phyloP scores from a whole-genome alignment of 2,797 vertebrate genomes.

The Alauda arvensis region DNA sequence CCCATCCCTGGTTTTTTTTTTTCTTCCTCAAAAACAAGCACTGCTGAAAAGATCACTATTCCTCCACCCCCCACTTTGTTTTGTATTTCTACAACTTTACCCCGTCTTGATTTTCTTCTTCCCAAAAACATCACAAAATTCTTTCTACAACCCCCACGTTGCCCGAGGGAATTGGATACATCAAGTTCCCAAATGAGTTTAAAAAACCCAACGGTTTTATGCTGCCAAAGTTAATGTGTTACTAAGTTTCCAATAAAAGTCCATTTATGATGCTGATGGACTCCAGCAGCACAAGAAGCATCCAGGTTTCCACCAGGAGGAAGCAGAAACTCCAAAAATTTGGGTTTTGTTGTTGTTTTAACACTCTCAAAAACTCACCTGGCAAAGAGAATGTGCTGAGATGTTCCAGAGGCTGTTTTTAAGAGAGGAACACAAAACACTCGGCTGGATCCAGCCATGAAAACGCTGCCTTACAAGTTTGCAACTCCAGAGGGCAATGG shows the following conservation, averaged over 20 bases:
- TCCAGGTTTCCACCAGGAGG: background rate
- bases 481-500: constrained; percentile 70
- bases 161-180: background rate
- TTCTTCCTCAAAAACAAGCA: background rate
- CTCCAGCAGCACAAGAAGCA: background rate
- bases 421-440: background rate
- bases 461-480: constrained; percentile 28
- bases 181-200: fast-evolving
- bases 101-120: too few relatives aligned
- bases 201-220: background rate
- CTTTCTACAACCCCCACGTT: background rate
- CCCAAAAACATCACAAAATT: background rate
- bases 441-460: background rate
- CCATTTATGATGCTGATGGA: background rate
- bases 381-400: background rate
- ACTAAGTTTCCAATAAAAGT: background rate
- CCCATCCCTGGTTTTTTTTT: fast-evolving
- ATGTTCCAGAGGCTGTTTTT: background rate
- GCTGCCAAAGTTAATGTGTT: background rate
- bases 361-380: background rate
- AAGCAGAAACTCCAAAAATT: background rate
- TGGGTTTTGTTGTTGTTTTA: fast-evolving
- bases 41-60: background rate
- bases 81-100: background rate
- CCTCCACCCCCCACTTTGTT: background rate